Evolutionary conservation across 2,797 vertebrate species (phyloP).

Genomic region (Oryzias sinensis): DNA sequence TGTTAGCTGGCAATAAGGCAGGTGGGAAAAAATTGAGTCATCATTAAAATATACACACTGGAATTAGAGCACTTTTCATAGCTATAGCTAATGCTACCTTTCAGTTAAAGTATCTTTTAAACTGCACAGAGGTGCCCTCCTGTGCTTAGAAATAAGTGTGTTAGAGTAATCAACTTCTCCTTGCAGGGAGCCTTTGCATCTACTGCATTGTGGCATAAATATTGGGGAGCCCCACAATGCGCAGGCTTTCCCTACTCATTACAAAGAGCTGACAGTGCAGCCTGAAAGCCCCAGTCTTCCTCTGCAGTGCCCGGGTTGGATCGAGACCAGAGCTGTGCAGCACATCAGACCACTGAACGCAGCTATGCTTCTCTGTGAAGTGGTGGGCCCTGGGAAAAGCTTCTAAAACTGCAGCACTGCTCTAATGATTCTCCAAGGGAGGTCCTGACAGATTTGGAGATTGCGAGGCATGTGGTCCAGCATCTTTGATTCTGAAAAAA

Average conservation of each 20-base stretch:
- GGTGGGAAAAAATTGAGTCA: slow-evolving; percentile 36
- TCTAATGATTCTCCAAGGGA: slow-evolving; percentile 54
- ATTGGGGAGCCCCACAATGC: slow-evolving; percentile 56
- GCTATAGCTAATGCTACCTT: too few relatives aligned
- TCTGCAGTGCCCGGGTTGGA: slow-evolving; percentile 67
- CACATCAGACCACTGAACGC: slow-evolving; percentile 45
- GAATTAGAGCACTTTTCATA: too few relatives aligned
- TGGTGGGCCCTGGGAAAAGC: slow-evolving; percentile 14
- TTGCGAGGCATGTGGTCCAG: slow-evolving; percentile 8
- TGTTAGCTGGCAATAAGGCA: slow-evolving; percentile 48
- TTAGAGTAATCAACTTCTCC: slow-evolving; percentile 48
- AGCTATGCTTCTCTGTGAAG: slow-evolving; percentile 37
- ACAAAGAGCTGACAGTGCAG: slow-evolving; percentile 72
- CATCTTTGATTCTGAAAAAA: slow-evolving; percentile 6
- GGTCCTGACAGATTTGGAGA: slow-evolving; percentile 6
- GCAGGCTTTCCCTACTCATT: slow-evolving; percentile 67
- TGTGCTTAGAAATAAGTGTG: slow-evolving; percentile 33
- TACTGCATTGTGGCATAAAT: slow-evolving; percentile 58
- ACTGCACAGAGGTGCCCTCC: slow-evolving; percentile 16
- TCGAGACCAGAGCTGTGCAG: slow-evolving; percentile 60
- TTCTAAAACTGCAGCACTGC: slow-evolving; percentile 43
- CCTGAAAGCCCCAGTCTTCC: slow-evolving; percentile 55
- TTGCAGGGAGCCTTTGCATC: slow-evolving; percentile 29
- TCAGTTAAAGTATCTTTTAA: slow-evolving; percentile 4
- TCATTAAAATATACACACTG: slow-evolving; percentile 51